phyloP scores from a whole-genome alignment of 1,140 invertebrate genomes.

The Camponotus pennsylvanicus region DNA sequence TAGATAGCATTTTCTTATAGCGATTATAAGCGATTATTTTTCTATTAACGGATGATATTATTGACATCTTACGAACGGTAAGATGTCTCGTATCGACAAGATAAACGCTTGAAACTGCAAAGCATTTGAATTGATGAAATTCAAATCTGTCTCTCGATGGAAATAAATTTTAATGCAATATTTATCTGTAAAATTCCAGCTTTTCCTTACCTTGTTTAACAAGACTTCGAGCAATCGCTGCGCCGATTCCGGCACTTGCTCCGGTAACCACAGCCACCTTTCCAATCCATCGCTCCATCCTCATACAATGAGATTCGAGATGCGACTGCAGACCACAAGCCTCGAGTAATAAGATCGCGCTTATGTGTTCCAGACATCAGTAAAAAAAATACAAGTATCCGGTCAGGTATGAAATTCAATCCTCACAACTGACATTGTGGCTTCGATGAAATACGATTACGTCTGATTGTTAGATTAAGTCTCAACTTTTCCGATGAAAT shows the following conservation, averaged over 20 bases:
- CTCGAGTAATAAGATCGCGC: constrained; percentile 47
- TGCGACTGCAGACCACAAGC: constrained; percentile 36
- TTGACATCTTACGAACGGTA: too few species aligned
- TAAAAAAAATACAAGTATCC: constrained; percentile 48
- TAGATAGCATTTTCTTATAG: constrained; percentile 3
- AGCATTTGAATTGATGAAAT: too few species aligned
- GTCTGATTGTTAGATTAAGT: constrained; percentile 36
- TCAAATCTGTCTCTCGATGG: background rate
- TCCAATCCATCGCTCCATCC: constrained; percentile 87
- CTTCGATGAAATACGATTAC: constrained; percentile 38
- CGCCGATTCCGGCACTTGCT: constrained; percentile 87
- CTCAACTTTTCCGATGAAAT: background rate
- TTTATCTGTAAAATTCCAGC: background rate
- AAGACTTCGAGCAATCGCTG: constrained; percentile 76
- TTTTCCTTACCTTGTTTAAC: constrained; percentile 66
- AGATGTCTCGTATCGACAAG: background rate
- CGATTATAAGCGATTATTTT: background rate
- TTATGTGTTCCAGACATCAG: constrained; percentile 53
- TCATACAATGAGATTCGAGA: constrained; percentile 34
- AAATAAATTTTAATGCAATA: background rate
- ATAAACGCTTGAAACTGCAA: background rate
- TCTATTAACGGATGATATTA: background rate
- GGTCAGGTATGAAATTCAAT: constrained; percentile 39
- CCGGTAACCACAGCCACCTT: constrained; percentile 88
- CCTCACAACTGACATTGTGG: constrained; percentile 49